Conservation (phyloP, 2,888 invertebrate genomes). For the Polyommatus icarus region DNA sequence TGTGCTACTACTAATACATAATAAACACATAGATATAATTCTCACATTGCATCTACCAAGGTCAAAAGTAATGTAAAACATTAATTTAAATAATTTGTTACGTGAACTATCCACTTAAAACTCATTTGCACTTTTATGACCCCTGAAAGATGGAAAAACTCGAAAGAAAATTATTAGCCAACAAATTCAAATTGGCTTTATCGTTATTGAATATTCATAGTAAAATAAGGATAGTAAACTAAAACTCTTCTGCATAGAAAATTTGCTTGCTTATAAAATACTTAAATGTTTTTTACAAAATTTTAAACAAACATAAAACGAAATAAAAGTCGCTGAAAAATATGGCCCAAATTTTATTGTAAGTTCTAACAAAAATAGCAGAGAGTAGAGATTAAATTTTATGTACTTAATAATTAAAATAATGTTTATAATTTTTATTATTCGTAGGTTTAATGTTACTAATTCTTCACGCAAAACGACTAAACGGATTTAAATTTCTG, state of each 20-base stretch:
- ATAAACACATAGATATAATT: neutral
- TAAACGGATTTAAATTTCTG: no score
- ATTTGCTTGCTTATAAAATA: neutral
- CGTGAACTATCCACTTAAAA: neutral
- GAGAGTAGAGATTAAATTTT: neutral
- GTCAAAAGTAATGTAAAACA: neutral
- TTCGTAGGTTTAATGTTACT: no score
- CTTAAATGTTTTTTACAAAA: no score
- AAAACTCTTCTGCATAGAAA: neutral
- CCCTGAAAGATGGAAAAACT: neutral
- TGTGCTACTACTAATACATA: neutral
- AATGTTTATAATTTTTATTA: neutral
- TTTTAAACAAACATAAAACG: neutral
- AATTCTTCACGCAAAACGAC: neutral
- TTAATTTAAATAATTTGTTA: neutral
- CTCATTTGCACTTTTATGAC: neutral
- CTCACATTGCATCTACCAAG: slow-evolving; percentile 18
- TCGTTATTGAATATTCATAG: neutral
- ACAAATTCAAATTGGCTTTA: neutral
- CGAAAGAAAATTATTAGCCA: neutral
- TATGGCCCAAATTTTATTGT: no score
- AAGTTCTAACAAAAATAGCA: no score
- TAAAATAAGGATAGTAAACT: neutral
- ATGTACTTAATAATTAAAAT: neutral
- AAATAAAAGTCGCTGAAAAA: neutral